These are phyloP conservation scores for Alentia gelatinosa DNA, from an alignment of 2,888 invertebrate species.

Conservation along the genomic window DNA sequence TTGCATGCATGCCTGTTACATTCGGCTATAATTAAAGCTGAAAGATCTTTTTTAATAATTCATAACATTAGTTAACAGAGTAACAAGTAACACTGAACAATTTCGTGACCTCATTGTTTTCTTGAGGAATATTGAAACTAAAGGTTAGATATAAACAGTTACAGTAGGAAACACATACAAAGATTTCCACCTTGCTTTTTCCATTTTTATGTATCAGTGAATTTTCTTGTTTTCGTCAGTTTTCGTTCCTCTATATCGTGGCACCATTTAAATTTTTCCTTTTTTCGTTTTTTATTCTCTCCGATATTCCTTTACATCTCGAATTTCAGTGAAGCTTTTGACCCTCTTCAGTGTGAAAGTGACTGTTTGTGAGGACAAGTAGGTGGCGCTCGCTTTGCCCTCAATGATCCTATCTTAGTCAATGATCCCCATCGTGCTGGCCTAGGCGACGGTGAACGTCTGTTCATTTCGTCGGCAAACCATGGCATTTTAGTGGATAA, in stretches of 20 bases:
- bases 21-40: conserved; percentile 27
- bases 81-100: background rate
- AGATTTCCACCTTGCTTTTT: conserved; percentile 17
- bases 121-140: background rate
- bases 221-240: conserved; percentile 25
- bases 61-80: background rate
- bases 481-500: background rate
- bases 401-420: conserved; percentile 2
- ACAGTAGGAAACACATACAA: conserved; percentile 11
- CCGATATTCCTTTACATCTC: background rate
- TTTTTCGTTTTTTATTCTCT: background rate
- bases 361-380: conserved; percentile 25
- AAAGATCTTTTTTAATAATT: background rate
- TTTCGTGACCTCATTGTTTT: background rate
- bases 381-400: conserved; percentile 22
- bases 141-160: background rate
- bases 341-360: conserved; percentile 9
- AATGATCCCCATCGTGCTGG: background rate
- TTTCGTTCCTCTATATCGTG: background rate
- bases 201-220: conserved; percentile 28
- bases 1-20: conserved; percentile 41
- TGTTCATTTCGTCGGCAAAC: background rate
- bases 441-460: background rate
- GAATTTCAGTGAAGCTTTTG: conserved; percentile 12
- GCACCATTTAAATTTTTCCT: conserved; percentile 33